Evolutionary conservation across 2,888 invertebrate genomes (phyloP).

Genomic region (Xestia c-nigrum): DNA sequence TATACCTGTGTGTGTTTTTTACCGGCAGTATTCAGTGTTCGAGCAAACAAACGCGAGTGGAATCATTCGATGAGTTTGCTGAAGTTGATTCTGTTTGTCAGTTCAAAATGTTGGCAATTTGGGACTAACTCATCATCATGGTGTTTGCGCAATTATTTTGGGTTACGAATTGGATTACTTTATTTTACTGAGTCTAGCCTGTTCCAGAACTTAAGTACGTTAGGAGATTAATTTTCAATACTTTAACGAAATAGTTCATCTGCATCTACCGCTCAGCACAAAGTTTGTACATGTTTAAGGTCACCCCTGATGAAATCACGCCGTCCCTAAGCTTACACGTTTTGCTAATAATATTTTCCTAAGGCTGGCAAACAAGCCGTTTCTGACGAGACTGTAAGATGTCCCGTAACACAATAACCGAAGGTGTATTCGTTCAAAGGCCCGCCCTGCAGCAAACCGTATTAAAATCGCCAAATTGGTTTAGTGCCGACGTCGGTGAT

Average conservation of each 20-base stretch:
- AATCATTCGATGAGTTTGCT: conserved; percentile 23
- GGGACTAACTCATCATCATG: not conserved
- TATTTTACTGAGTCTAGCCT: not conserved
- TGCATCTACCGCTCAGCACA: not conserved
- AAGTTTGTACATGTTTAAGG: not conserved
- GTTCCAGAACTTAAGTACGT: not conserved
- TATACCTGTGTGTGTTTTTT: conserved; percentile 35
- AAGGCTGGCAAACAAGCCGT: conserved; percentile 12
- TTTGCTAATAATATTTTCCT: not conserved
- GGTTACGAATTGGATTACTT: not conserved
- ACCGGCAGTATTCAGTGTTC: conserved; percentile 16
- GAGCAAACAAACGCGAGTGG: conserved; percentile 11
- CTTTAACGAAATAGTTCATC: not conserved
- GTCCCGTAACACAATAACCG: conserved; percentile 29
- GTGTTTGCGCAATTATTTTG: no score
- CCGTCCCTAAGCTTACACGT: not conserved
- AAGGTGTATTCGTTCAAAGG: conserved; percentile 53
- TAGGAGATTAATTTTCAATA: not conserved
- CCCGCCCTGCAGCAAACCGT: conserved; percentile 49
- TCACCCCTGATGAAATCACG: not conserved
- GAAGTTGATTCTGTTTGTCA: conserved; percentile 24
- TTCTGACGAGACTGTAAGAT: conserved; percentile 13
- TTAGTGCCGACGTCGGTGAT: conserved; percentile 53
- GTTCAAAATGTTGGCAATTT: conserved; percentile 5
- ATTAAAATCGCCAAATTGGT: conserved; percentile 67